These are phyloP conservation scores for Gadopsis marmoratus DNA, from an alignment of 2,797 vertebrate genomes.

Conservation along the genomic window DNA sequence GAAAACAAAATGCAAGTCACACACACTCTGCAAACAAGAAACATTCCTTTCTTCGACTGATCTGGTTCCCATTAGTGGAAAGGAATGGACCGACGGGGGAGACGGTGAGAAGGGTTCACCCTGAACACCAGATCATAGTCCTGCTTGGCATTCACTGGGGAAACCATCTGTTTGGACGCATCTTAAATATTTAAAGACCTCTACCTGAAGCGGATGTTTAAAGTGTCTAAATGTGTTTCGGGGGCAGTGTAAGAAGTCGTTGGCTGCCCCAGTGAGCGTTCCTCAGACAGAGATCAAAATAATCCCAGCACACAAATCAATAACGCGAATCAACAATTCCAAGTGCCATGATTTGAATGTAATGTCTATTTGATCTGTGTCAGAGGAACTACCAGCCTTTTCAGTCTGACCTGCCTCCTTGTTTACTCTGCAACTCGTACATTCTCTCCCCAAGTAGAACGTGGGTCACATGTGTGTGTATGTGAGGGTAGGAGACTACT, in stretches of 20 bases:
- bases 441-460: constrained; percentile 67
- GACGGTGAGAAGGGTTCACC: constrained; percentile 15
- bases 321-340: constrained; percentile 32
- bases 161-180: constrained; percentile 36
- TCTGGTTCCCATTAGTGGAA: constrained; percentile 81
- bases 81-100: constrained; percentile 38
- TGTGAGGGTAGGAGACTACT: constrained; percentile 84
- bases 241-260: constrained; percentile 33
- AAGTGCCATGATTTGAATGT: constrained; percentile 59
- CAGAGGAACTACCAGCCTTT: constrained; percentile 60
- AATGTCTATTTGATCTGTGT: constrained; percentile 36
- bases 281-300: constrained; percentile 62
- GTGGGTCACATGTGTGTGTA: constrained; percentile 37
- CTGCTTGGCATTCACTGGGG: constrained; percentile 35
- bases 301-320: constrained; percentile 38
- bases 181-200: constrained; percentile 55
- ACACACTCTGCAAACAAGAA: constrained; percentile 89
- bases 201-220: constrained; percentile 44
- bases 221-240: constrained; percentile 48
- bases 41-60: constrained; percentile 84
- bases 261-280: constrained; percentile 45
- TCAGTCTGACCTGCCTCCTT: constrained; percentile 84
- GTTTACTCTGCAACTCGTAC: constrained; percentile 80
- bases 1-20: constrained; percentile 87
- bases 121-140: constrained; percentile 61